phyloP scores from a whole-genome alignment of 2,113 vertebrate genomes.

The Herpailurus yagouaroundi region DNA sequence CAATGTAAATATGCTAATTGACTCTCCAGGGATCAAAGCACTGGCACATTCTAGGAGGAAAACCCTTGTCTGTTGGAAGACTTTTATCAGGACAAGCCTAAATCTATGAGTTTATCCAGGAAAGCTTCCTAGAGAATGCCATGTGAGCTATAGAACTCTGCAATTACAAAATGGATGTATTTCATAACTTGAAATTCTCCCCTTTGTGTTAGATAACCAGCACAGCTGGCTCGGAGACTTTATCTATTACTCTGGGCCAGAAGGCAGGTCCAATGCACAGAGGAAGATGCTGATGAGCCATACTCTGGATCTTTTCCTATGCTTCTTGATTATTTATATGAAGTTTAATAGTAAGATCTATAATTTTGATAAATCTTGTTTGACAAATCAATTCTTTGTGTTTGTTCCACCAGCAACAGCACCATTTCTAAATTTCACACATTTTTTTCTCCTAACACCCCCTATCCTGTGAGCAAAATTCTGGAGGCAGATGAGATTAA shows the following conservation, averaged over 20 bases:
- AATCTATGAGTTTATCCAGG: not conserved
- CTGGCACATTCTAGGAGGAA: not conserved
- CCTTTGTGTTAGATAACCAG: not conserved
- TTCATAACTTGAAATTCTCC: not conserved
- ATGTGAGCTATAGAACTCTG: not conserved
- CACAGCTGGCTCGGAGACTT: not conserved
- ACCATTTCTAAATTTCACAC: not conserved
- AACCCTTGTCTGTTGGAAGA: not conserved
- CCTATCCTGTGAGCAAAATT: not conserved
- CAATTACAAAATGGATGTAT: not conserved
- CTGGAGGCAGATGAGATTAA: not conserved
- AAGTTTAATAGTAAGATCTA: not conserved
- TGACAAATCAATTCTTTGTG: not conserved
- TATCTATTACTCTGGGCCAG: not conserved
- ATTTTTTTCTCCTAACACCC: not conserved
- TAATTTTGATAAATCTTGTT: not conserved
- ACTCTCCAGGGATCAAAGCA: not conserved
- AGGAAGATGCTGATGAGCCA: not conserved
- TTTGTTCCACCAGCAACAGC: not conserved
- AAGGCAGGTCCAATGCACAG: not conserved
- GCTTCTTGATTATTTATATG: not conserved
- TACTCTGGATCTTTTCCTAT: not conserved
- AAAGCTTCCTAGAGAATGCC: not conserved
- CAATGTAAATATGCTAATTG: not conserved
- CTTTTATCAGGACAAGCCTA: not conserved